Conservation (phyloP, 2,113 vertebrate genomes). For the Morone saxatilis region DNA sequence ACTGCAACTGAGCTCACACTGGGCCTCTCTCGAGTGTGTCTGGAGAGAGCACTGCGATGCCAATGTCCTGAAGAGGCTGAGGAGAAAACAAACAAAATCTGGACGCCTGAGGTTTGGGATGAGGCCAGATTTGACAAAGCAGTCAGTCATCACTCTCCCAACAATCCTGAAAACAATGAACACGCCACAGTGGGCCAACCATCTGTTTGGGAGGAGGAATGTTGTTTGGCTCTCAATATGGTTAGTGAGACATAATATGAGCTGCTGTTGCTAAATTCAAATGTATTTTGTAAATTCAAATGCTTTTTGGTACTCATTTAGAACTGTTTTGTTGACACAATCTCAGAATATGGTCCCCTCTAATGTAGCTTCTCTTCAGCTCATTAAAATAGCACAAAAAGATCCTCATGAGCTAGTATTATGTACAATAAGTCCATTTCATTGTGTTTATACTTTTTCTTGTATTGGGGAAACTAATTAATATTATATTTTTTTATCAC, state of each 20-base stretch:
- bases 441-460: background rate
- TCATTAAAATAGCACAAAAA: conserved; percentile 27
- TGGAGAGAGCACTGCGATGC: background rate
- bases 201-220: conserved; percentile 64
- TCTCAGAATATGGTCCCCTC: conserved; percentile 5
- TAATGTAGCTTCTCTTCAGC: conserved; percentile 12
- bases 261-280: conserved; percentile 21
- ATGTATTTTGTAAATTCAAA: conserved; percentile 25
- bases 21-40: conserved; percentile 15
- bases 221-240: conserved; percentile 18
- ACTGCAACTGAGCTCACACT: background rate
- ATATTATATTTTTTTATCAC: background rate
- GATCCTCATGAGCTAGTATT: background rate
- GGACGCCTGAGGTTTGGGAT: conserved; percentile 61
- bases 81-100: conserved; percentile 58
- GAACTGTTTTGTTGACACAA: conserved; percentile 16
- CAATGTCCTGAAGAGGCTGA: conserved; percentile 31
- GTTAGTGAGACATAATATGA: conserved; percentile 37
- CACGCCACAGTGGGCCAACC: conserved; percentile 46
- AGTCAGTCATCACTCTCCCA: conserved; percentile 60
- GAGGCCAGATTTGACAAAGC: conserved; percentile 64
- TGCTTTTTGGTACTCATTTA: conserved; percentile 37
- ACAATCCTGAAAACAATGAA: conserved; percentile 56
- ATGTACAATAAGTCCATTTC: background rate
- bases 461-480: no score